Evolutionary conservation across 2,797 vertebrate genomes (phyloP), one percentile per base, ranked within the genome.

Genomic region (Zalophus californianus): DNA sequence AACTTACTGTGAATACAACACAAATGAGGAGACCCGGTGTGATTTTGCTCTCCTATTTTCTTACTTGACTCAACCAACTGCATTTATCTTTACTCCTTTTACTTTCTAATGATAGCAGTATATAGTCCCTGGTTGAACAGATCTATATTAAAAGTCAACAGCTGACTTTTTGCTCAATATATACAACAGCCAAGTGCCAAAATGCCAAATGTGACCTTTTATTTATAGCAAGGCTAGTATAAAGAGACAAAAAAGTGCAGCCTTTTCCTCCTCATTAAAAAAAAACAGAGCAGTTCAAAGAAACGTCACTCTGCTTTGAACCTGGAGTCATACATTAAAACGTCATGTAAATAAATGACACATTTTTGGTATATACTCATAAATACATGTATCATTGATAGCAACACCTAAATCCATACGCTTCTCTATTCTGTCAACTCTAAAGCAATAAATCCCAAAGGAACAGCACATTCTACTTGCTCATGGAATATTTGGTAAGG

Each of bases 61-160:
- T 88, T 82, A 60, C 29, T 75, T 66, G 75, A 92, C 44, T 73
- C 62, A 83, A 70, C 29, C 75, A 83, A 91, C 25, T 89, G 52
- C 62, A 78, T 80, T 92, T 90, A 79, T 91, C 84, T 94, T 66
- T 73, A 83, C 72, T 90, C 38, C 64, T 86, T 83, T 91, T 21
- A 70, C 91, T 93, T 86, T 97, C 90, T 73, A 90, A 83, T 15
- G 70, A 96, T 72, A 96, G 86, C 16, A 88, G 64, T 73, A 56
- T 64, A 79, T 5, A 56, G 77, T 80, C 88, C 38, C 56, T 86
- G 54, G 78, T 58, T 92, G 84, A 95, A 86, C 8, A 86, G 90
- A 86, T 93, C 97, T 97, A 97, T 97, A 97, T 97, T 98, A 98
- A 97, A 98, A 97, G 93, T 92, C 88, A 96, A 88, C 98, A 98